Conservation (phyloP, 2,888 invertebrate genomes). For the Lasius platythorax region DNA sequence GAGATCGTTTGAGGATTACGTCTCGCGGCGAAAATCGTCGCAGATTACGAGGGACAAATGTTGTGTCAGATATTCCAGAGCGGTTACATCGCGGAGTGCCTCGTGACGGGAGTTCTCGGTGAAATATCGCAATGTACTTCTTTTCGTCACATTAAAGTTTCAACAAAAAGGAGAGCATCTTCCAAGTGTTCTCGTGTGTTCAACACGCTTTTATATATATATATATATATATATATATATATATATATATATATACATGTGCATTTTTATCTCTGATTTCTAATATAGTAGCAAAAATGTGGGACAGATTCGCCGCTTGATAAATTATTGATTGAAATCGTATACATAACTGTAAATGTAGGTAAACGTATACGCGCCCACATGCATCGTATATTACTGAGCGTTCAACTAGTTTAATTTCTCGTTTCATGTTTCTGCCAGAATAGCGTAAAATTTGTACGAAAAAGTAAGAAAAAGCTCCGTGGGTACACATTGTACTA, state of each 20-base stretch:
- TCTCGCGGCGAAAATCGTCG: slow-evolving; percentile 2
- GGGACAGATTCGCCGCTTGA: neutral
- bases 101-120: neutral
- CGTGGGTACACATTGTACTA: neutral
- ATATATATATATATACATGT: no score
- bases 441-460: neutral
- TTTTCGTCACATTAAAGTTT: neutral
- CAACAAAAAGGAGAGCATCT: neutral
- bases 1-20: slow-evolving; percentile 1
- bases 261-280: neutral
- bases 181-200: neutral
- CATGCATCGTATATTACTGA: neutral
- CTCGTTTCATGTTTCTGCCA: neutral
- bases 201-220: neutral
- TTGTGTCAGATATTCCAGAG: neutral
- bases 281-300: neutral
- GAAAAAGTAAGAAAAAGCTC: neutral
- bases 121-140: no score
- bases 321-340: slow-evolving; percentile 18
- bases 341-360: neutral
- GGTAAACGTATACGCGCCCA: neutral
- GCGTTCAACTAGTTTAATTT: neutral
- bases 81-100: neutral
- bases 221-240: no score
- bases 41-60: neutral